Percentiles rank a stretch among this genome's conserved stretches.
Evolutionary conservation across 2,888 invertebrate genomes (phyloP).

Genomic region (Microdon myrmicae): DNA sequence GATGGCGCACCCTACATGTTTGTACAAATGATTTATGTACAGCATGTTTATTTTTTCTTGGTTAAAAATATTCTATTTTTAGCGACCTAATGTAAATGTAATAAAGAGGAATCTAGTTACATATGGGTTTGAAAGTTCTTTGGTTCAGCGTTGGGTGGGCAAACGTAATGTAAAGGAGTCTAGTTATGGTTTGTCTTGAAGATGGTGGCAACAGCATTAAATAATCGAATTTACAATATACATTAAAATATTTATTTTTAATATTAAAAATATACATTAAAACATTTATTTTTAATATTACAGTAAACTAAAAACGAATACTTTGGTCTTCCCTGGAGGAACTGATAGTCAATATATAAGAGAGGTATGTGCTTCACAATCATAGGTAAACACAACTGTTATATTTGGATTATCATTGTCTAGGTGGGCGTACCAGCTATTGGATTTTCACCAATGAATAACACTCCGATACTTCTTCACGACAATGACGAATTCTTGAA

Average conservation of each 20-base stretch:
- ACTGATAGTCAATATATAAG: conserved; percentile 90
- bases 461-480: conserved; percentile 84
- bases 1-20: too few relatives aligned
- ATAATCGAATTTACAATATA: too few relatives aligned
- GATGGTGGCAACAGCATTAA: too few relatives aligned
- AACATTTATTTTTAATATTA: conserved; percentile 53
- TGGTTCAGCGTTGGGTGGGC: neutral
- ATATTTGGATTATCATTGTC: conserved; percentile 64
- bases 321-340: conserved; percentile 86
- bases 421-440: conserved; percentile 82
- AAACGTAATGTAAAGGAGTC: too few relatives aligned
- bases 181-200: too few relatives aligned
- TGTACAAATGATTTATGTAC: too few relatives aligned
- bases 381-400: neutral
- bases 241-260: too few relatives aligned
- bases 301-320: conserved; percentile 75
- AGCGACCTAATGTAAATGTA: too few relatives aligned
- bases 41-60: too few relatives aligned
- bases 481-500: conserved; percentile 89
- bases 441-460: conserved; percentile 90
- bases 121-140: too few relatives aligned
- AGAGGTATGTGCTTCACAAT: conserved; percentile 69
- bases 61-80: too few relatives aligned
- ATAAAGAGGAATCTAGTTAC: too few relatives aligned
- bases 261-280: conserved; percentile 5